Base-by-base conservation (phyloP, 2,888 invertebrate species). In the Papilio elwesi region DNA sequence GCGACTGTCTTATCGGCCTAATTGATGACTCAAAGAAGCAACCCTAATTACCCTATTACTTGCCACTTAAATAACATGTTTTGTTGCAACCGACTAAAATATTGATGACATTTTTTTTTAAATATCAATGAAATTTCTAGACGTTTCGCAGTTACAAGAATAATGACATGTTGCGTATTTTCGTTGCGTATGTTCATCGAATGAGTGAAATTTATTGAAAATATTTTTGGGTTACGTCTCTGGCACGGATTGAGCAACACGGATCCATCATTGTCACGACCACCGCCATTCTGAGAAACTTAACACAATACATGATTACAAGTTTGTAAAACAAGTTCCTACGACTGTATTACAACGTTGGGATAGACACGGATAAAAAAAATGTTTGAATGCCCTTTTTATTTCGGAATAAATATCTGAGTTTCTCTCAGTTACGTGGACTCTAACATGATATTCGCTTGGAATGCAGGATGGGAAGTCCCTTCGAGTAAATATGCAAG, bases 11-110 rank as follows among this genome's bases (percentile, higher is more conserved):
- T 70, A 73, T 73, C 69, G 59, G 12, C 15, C 26, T 55, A 26
- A 72, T 68, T 51, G 53, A 73, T 73, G 69, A 69, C 38, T 65
- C 66, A 66, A 69, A 51, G 69, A 51, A 73, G 43, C 57, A 52
- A 51, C 13, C 43, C 36, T 69, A 66, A 73, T 73, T 51, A 66
- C 68, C 57, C 55, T 10, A 64, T 73, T 64, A 68, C 55, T 49
- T 57, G 38, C 13, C 65, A 62, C 69, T 69, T 66, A 72, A n/a
- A 48, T n/a, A 26, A 26, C 67, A 15, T 47, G n/a, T 65, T 36
- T 43, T 38, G 48, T 55, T 68, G 55, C 49, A 64, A 68, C 72
- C n/a, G 15, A 9, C 26, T 51, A 57, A 59, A 16, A n/a, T 59
- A 68, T 68, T 65, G n/a, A 57, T 36, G 26, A 65, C 43, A 49